Base-by-base conservation (phyloP, 2,888 invertebrate genomes). In the Melanchra persicariae region DNA sequence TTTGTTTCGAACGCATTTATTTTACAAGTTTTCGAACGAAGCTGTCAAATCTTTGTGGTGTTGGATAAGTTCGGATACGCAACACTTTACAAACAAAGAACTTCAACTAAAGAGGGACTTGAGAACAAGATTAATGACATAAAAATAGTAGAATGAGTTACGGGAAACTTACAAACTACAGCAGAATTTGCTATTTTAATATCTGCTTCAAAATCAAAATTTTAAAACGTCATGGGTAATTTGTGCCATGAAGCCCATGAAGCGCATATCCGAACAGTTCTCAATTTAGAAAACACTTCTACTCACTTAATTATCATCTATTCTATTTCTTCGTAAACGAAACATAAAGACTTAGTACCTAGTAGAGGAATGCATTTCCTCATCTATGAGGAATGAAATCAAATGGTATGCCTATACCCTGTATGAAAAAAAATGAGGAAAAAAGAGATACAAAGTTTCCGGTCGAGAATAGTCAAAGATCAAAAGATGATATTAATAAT, bases 41-140 rank as follows among this genome's bases (percentile, higher is more conserved):
- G 1, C 37, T 59, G 54, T 68, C 49, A 61, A 64, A 22, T 43
- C 52, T 37, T 60, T 45, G 22, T 19, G 19, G 67, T 40, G 70
- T 63, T 65, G 63, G 22, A 19, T 22, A 43, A 51, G 19, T 58
- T 77, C 22, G 82, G 82, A 79, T 81, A 79, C 63, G 34, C 60
- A 19, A 7, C 6, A n/a, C 54, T 12, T 10, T 19, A n/a, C 30
- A 12, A 34, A 34, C 30, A n/a, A 55, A 15, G 12, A 7, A n/a
- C n/a, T 34, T 34, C 12, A 7, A 12, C 1, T 19, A 30, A 52
- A 26, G 7, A 17, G 17, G 7, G 7, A 24, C 10, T 2, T 6
- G 19, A 19, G 10, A n/a, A n/a, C 7, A 51, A 24, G 2, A n/a
- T 9, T 7, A 51, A 15, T 24, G 15, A 51, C 2, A 51, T 15